Evolutionary conservation across 2,113 vertebrate genomes (phyloP).

Genomic region (Piprites chloris): DNA sequence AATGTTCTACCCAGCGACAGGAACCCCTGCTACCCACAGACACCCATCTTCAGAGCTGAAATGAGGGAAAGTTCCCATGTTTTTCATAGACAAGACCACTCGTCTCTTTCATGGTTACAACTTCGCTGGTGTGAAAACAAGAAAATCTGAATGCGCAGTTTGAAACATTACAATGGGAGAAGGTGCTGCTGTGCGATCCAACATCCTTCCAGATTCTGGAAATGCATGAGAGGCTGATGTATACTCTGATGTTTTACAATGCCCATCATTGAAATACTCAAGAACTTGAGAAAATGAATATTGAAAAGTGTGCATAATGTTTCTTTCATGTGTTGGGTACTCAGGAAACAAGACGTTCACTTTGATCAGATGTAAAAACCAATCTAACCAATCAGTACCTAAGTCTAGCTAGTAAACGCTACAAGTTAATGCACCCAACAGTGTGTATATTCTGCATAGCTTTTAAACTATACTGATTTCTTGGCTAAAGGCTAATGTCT

Average conservation of each 20-base stretch:
- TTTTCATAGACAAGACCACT: not conserved
- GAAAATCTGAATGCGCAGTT: not conserved
- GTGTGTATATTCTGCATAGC: not conserved
- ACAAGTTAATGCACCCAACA: not conserved
- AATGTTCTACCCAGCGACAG: not conserved
- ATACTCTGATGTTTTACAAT: not conserved
- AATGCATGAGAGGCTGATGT: not conserved
- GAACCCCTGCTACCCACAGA: not conserved
- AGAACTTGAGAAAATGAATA: not conserved
- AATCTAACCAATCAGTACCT: not conserved
- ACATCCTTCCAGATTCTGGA: not conserved
- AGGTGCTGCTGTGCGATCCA: not conserved
- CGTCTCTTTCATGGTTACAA: not conserved
- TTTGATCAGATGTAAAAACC: not conserved
- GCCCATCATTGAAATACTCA: not conserved
- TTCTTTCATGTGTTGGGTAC: not conserved
- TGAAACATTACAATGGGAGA: not conserved
- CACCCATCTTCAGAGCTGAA: not conserved
- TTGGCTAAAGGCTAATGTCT: not conserved
- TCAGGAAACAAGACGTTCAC: not conserved
- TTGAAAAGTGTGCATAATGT: not conserved
- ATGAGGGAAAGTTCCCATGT: accelerated
- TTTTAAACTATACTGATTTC: not conserved
- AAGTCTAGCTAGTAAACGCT: not conserved
- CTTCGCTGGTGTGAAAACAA: not conserved